Evolutionary conservation across 2,113 vertebrate genomes (phyloP), one percentile per base, ranked within the genome.

Genomic region (Chloropsis cyanopogon): DNA sequence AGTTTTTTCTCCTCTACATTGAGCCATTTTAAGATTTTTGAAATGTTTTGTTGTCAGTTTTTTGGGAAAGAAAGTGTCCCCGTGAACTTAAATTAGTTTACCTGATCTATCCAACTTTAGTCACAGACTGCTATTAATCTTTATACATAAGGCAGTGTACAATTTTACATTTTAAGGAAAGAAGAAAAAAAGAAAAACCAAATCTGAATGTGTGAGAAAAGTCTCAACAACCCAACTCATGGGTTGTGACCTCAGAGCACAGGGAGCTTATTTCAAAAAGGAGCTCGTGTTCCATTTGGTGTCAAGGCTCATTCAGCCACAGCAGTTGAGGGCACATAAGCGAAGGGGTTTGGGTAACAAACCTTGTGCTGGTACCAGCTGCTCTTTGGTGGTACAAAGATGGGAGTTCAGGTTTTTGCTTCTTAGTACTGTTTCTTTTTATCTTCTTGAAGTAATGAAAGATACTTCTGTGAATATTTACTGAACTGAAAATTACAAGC

Each of bases 151-250:
- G 47, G 41, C 59, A 60, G 20, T 64, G 15, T 41, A 35, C 6
- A 75, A 4, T 44, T 86, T 17, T 44, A 53, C 19, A 8, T 69
- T 75, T 60, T 57, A 44, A 35, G 17, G 37, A 24, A 39, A 9
- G 22, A 10, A 37, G 37, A 16, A 4, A 39, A n/a, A 7, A 28
- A 13, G 1, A 17, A 42, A 25, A 49, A 21, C 2, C 11, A 63
- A 29, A 60, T 29, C 8, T 57, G 21, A 59, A 19, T 72, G 44
- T 69, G 44, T 86, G 53, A 63, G 70, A 61, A 41, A 53, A 15
- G 24, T 63, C 8, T 86, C 35, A 24, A n/a, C n/a, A n/a, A n/a
- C n/a, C n/a, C n/a, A n/a, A 10, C 9, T 10, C 0, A 1, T 47
- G 41, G 41, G 39, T 26, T 91, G 71, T 86, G 50, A 6, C 57